Evolutionary conservation across 2,888 invertebrate species (phyloP).

Genomic region (Pandemis heparana): DNA sequence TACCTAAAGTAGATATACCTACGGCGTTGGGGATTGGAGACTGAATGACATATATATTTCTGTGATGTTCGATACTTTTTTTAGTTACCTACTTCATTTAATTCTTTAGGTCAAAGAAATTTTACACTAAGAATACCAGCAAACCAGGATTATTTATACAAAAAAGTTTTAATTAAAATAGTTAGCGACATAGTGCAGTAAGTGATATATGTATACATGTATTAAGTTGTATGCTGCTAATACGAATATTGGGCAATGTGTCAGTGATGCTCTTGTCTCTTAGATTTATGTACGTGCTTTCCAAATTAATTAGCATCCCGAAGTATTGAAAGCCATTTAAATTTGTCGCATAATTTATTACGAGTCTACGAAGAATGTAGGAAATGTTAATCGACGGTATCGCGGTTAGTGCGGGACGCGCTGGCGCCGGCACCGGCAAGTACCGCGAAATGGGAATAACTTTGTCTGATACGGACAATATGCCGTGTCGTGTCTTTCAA

Average conservation of each 20-base stretch:
- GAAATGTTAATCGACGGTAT: constrained; percentile 13
- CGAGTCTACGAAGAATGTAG: background rate
- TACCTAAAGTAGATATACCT: background rate
- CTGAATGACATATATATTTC: constrained; percentile 8
- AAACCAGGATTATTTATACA: no score
- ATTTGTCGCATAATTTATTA: constrained; percentile 13
- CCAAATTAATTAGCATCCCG: background rate
- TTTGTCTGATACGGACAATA: constrained; percentile 2
- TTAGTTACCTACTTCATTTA: background rate
- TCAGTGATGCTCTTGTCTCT: background rate
- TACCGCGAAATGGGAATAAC: constrained; percentile 15
- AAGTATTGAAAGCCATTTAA: background rate
- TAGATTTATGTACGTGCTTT: background rate
- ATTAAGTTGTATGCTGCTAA: background rate
- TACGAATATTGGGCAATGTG: background rate
- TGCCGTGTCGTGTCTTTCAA: background rate
- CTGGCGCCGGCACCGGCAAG: constrained; percentile 14
- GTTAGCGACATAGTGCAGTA: no score
- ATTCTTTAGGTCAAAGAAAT: background rate
- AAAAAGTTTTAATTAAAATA: no score
- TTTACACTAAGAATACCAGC: no score
- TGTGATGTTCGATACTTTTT: background rate
- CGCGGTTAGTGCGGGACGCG: constrained; percentile 10
- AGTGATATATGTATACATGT: no score
- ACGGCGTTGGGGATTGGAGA: background rate